Conservation (phyloP, 2,888 invertebrate species). For the Limnephilus lunatus region DNA sequence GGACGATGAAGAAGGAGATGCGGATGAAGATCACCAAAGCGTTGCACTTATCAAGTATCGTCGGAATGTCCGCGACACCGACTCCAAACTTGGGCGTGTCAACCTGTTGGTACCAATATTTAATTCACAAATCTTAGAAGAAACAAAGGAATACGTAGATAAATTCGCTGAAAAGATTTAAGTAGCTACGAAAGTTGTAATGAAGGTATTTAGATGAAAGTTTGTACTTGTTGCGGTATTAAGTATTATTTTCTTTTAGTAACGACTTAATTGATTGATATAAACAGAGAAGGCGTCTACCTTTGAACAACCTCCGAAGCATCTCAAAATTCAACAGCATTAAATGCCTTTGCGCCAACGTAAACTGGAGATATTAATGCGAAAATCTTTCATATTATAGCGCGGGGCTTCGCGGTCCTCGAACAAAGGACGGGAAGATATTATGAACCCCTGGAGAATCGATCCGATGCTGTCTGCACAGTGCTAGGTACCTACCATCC, state of each 20-base stretch:
- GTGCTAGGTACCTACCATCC: background rate
- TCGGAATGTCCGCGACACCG: too few species aligned
- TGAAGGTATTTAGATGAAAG: background rate
- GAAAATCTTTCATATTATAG: background rate
- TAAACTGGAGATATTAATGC: background rate
- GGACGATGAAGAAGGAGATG: too few species aligned
- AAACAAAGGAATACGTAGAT: too few species aligned
- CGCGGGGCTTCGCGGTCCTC: background rate
- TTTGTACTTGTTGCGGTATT: too few species aligned
- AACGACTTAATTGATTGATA: background rate
- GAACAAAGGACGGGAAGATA: background rate
- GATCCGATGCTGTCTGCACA: background rate
- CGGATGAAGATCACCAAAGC: too few species aligned
- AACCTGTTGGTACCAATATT: too few species aligned
- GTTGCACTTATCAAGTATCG: too few species aligned
- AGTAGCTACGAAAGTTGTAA: background rate
- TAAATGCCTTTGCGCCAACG: background rate
- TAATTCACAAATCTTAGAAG: too few species aligned
- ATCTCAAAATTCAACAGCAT: background rate
- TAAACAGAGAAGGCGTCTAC: background rate
- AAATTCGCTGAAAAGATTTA: background rate
- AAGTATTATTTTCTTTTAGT: background rate
- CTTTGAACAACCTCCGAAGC: background rate
- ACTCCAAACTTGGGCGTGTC: too few species aligned
- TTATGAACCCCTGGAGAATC: conserved; percentile 18